Evolutionary conservation across 2,888 invertebrate species (phyloP).

Genomic region (Noctua janthe): DNA sequence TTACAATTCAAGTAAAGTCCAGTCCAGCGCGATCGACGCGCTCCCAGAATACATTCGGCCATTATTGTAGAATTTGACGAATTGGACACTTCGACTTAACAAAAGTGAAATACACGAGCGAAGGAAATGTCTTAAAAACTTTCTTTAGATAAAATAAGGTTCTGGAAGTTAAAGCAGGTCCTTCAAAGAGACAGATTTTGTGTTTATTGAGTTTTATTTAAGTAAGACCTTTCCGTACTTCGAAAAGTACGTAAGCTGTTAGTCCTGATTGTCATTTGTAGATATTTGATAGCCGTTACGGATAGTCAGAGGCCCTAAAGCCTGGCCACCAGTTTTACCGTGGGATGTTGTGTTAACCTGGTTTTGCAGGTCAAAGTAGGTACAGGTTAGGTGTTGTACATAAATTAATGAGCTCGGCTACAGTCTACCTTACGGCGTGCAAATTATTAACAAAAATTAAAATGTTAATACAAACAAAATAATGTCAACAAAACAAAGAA

Average conservation of each 20-base stretch:
- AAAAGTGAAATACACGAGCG: constrained; percentile 36
- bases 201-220: neutral
- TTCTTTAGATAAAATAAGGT: constrained; percentile 15
- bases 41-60: constrained; percentile 67
- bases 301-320: too few relatives aligned
- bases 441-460: too few relatives aligned
- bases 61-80: constrained; percentile 66
- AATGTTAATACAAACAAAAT: too few relatives aligned
- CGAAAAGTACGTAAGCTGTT: neutral
- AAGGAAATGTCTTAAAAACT: constrained; percentile 1
- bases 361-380: too few relatives aligned
- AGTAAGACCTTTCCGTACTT: neutral
- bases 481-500: too few relatives aligned
- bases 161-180: neutral
- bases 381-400: too few relatives aligned
- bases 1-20: constrained; percentile 68
- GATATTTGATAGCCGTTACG: too few relatives aligned
- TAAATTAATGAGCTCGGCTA: too few relatives aligned
- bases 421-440: too few relatives aligned
- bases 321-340: too few relatives aligned
- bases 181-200: neutral
- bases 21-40: constrained; percentile 61
- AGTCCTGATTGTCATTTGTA: too few relatives aligned
- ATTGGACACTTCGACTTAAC: constrained; percentile 45
- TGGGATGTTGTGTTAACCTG: too few relatives aligned